phyloP scores from a whole-genome alignment of 2,888 invertebrate genomes.

The Oegoconia quadripuncta region DNA sequence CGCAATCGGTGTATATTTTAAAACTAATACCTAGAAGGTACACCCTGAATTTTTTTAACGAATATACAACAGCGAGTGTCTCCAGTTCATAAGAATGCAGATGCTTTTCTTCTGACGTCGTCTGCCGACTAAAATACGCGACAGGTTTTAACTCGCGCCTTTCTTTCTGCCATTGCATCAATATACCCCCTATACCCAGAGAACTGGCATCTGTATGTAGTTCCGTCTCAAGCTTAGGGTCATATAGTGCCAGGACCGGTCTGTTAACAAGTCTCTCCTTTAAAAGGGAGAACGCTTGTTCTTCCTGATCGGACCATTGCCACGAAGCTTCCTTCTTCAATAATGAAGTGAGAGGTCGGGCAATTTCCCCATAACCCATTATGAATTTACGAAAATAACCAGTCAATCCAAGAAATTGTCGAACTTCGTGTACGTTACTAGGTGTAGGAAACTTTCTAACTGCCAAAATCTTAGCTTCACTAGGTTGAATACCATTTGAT shows the following conservation, averaged over 20 bases:
- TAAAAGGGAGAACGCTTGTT: constrained; percentile 4
- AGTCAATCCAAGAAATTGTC: constrained; percentile 24
- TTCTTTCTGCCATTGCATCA: constrained; percentile 26
- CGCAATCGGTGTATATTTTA: constrained; percentile 26
- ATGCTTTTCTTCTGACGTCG: constrained; percentile 19
- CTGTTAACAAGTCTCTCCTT: constrained; percentile 10
- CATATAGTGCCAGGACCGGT: constrained; percentile 31
- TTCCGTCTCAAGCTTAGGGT: constrained; percentile 27
- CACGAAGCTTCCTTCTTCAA: constrained; percentile 17
- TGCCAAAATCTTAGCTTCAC: constrained; percentile 12
- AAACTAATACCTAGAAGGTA: constrained; percentile 27
- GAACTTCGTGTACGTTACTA: constrained; percentile 18
- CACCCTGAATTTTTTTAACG: constrained; percentile 27
- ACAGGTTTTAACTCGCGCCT: constrained; percentile 7
- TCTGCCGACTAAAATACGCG: constrained; percentile 27
- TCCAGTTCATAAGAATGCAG: constrained; percentile 26
- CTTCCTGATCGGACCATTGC: constrained; percentile 14
- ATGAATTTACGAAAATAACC: constrained; percentile 24
- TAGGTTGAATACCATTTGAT: constrained; percentile 14
- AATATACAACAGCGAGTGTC: constrained; percentile 25
- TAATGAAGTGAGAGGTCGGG: constrained; percentile 17
- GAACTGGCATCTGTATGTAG: constrained; percentile 35
- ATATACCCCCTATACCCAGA: constrained; percentile 30
- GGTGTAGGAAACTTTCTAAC: constrained; percentile 19
- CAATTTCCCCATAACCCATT: constrained; percentile 18